Base-by-base conservation (phyloP, 1,140 invertebrate genomes). In the Lycorma delicatula region DNA sequence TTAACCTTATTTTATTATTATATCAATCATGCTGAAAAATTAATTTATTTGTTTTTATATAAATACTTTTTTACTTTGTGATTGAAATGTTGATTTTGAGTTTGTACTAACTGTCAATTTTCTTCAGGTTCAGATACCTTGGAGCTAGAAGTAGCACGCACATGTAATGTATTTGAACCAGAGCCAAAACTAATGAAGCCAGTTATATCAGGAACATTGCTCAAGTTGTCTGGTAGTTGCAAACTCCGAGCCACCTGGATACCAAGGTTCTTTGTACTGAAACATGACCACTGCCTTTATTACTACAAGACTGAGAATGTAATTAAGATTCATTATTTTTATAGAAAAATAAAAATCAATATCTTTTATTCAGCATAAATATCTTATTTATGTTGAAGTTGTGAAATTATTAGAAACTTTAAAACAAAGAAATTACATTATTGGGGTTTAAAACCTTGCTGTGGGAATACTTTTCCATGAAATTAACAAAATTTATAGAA, bases 261-360 rank as follows among this genome's bases (percentile, higher is more conserved):
- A 49, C 78, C 86, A 47, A 77, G 93, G 47, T 97, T 90, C 89
- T 96, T 96, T 73, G 84, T 87, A 41, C 75, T 98, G 27, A 87
- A 93, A 59, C 80, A 85, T 46, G 92, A 97, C 72, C 90, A 93
- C 72, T 95, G 91, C 74, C 78, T 98, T 44, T 97, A 97, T 74
- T 96, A 91, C 74, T 98, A 94, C 73, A 97, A 94, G 78, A 87
- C 84, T 66, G 87, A 93, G 71, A 78, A 79, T 64, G 87, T 91
- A 72, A 79, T 80, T 72, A 51, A 5, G n/a, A 29, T 41, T 7
- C 18, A 46, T 18, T 18, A 41, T 20, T 1, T 26, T n/a, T n/a
- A n/a, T n/a, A n/a, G n/a, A 57, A 22, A 25, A 2, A 25, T 57
- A 29, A 23, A 1, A 1, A 22, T 23, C 7, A 6, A 6, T 46